Conservation (phyloP, 2,797 vertebrate species). For the Coregonus suidteri region DNA sequence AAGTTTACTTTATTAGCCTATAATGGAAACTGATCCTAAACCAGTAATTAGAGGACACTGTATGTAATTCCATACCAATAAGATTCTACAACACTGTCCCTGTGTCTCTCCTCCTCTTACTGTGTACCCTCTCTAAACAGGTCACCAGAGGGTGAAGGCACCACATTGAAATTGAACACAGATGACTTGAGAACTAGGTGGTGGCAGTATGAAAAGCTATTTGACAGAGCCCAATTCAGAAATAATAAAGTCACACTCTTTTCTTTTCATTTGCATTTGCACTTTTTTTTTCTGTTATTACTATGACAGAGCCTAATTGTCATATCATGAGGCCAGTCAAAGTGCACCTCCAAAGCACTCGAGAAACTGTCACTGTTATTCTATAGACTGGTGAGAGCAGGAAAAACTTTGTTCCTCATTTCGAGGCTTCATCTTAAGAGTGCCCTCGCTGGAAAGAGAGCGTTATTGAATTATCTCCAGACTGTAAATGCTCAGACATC, state of each 20-base stretch:
- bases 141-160: constrained; percentile 19
- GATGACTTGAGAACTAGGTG: constrained; percentile 47
- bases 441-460: constrained; percentile 50
- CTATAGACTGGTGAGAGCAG: background rate
- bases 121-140: constrained; percentile 14
- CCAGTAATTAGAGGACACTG: constrained; percentile 10
- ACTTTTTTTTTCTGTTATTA: background rate
- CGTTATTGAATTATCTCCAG: constrained; percentile 71
- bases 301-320: constrained; percentile 42
- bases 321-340: constrained; percentile 56
- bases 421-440: constrained; percentile 45
- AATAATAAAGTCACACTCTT: background rate
- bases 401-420: constrained; percentile 36
- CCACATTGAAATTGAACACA: constrained; percentile 35
- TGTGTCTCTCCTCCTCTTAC: constrained; percentile 23
- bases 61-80: constrained; percentile 4
- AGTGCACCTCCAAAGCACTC: constrained; percentile 46
- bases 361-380: constrained; percentile 34
- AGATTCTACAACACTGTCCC: constrained; percentile 30
- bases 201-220: constrained; percentile 41
- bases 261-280: background rate
- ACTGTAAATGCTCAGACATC: constrained; percentile 59
- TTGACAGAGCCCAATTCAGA: background rate
- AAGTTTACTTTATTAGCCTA: constrained; percentile 39
- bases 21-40: constrained; percentile 17